Evolutionary conservation across 2,797 vertebrate genomes (phyloP).

Genomic region (Phrynocephalus guinanensis): DNA sequence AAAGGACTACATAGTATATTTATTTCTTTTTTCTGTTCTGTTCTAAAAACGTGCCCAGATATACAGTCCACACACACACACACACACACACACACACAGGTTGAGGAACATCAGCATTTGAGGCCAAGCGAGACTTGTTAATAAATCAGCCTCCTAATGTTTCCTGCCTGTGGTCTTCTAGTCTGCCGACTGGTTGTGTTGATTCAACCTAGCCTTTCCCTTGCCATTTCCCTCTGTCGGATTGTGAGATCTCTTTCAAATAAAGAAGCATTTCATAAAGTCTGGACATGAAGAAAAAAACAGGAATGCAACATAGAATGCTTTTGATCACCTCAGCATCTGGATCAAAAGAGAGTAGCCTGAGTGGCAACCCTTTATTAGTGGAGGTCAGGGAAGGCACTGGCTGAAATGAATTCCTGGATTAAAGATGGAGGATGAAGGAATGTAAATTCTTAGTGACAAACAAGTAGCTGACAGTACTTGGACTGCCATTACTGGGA

Average conservation of each 20-base stretch:
- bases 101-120: constrained; percentile 35
- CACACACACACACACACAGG: background rate
- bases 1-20: background rate
- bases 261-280: constrained; percentile 46
- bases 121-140: background rate
- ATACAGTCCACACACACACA: background rate
- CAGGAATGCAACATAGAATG: constrained; percentile 42
- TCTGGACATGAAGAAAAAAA: constrained; percentile 45
- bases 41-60: constrained; percentile 13
- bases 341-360: constrained; percentile 51
- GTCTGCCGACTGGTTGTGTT: constrained; percentile 18
- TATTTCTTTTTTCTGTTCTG: background rate
- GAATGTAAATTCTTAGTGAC: constrained; percentile 1
- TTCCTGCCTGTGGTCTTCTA: constrained; percentile 47
- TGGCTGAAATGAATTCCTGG: constrained; percentile 26
- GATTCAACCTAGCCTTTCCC: constrained; percentile 29
- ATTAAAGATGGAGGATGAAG: constrained; percentile 54
- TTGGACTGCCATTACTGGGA: no score
- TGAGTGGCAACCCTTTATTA: constrained; percentile 52
- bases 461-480: background rate
- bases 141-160: constrained; percentile 23
- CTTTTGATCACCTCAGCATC: constrained; percentile 50
- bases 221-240: background rate
- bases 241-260: constrained; percentile 19
- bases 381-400: constrained; percentile 38